phyloP scores from a whole-genome alignment of 2,113 vertebrate genomes.

The Malurus cyaneus region DNA sequence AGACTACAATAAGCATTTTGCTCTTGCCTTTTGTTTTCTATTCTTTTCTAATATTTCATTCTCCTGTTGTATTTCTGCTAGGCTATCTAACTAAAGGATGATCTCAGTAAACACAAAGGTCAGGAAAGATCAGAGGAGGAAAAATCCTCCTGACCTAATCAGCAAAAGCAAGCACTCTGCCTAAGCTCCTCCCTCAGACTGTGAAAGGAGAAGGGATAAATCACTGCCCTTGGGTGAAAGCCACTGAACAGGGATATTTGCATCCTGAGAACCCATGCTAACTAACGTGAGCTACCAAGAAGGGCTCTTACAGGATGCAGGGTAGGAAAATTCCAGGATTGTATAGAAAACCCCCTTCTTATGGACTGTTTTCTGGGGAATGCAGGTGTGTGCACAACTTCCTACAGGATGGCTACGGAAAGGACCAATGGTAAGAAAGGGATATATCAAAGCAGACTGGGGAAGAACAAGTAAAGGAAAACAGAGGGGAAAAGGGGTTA shows the following conservation, averaged over 20 bases:
- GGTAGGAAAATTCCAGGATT: background rate
- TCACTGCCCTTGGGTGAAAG: background rate
- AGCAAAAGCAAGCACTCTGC: background rate
- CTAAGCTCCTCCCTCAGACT: background rate
- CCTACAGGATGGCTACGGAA: background rate
- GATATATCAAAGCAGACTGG: background rate
- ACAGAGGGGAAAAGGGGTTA: background rate
- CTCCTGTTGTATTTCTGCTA: background rate
- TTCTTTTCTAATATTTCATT: background rate
- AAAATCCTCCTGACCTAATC: background rate
- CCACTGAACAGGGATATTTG: background rate
- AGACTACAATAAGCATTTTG: background rate
- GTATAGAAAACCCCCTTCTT: background rate
- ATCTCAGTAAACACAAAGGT: background rate
- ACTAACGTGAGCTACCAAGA: background rate
- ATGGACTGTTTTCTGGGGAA: background rate
- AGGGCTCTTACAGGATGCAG: background rate
- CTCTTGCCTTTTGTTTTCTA: background rate
- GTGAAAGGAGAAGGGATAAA: background rate
- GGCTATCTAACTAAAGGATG: background rate
- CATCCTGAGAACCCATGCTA: background rate
- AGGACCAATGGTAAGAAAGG: background rate
- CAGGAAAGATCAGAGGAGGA: background rate
- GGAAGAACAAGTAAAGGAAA: background rate
- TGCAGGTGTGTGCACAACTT: background rate